Evolutionary conservation across 2,797 vertebrate genomes (phyloP).

Genomic region (Xerus rutilus): DNA sequence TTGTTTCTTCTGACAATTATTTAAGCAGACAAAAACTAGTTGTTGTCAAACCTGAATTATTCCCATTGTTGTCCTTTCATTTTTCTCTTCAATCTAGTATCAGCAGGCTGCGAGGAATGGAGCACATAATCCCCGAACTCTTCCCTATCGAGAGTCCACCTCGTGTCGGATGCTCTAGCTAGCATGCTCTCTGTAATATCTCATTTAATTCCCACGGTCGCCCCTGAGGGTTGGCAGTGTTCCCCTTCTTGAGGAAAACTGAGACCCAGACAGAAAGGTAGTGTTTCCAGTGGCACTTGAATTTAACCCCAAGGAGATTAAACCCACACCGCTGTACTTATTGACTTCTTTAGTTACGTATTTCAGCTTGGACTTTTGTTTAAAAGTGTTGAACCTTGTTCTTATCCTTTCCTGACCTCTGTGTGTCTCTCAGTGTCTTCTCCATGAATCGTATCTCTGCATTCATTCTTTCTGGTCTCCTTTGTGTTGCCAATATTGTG

Average conservation of each 20-base stretch:
- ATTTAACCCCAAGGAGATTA: not conserved
- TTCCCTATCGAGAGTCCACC: not conserved
- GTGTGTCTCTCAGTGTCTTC: not conserved
- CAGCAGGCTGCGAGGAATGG: not conserved
- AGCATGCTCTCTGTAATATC: not conserved
- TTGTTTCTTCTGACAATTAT: not conserved
- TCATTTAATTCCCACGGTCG: not conserved
- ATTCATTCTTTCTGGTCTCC: not conserved
- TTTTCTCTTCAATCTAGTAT: not conserved
- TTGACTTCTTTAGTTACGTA: not conserved
- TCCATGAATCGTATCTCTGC: not conserved
- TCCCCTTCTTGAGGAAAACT: not conserved
- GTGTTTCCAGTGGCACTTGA: not conserved
- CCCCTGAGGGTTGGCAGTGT: not conserved
- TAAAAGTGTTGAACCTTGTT: not conserved
- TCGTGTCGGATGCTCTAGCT: not conserved
- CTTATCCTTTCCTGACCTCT: not conserved
- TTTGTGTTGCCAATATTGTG: not conserved
- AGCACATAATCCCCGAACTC: not conserved
- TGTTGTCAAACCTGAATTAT: not conserved
- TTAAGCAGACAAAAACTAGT: not conserved
- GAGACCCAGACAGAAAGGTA: not conserved
- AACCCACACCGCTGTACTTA: not conserved
- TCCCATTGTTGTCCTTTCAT: not conserved
- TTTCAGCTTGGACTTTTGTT: not conserved